These are phyloP conservation scores for Cynodonichthys magdalenae DNA, from an alignment of 2,797 vertebrate genomes.

Conservation along the genomic window DNA sequence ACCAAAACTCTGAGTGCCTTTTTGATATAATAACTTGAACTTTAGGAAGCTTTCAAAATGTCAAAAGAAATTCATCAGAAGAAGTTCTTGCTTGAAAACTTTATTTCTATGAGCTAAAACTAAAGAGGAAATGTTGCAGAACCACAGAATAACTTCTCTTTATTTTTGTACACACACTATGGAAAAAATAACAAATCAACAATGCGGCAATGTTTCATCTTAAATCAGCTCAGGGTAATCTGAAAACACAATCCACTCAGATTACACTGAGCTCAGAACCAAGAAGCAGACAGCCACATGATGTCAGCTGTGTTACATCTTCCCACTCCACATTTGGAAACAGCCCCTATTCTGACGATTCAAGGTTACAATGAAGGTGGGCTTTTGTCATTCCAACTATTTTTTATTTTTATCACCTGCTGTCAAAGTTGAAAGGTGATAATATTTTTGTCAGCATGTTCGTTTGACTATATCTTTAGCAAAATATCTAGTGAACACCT, in stretches of 20 bases:
- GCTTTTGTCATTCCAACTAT: slow-evolving; percentile 57
- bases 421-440: too few relatives aligned
- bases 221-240: not conserved
- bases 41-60: slow-evolving; percentile 3
- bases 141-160: not conserved
- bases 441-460: too few relatives aligned
- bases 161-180: too few relatives aligned
- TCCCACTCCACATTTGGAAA: slow-evolving; percentile 31
- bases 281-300: slow-evolving; percentile 23
- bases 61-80: not conserved
- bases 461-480: too few relatives aligned
- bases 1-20: not conserved
- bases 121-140: not conserved
- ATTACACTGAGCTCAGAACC: not conserved
- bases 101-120: not conserved
- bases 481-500: too few relatives aligned
- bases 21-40: not conserved
- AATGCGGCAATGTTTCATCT: not conserved
- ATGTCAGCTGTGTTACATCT: slow-evolving; percentile 46
- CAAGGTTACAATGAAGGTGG: slow-evolving; percentile 53
- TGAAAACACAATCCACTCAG: not conserved
- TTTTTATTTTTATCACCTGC: slow-evolving; percentile 55
- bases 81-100: not conserved
- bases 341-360: slow-evolving; percentile 55
- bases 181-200: not conserved